Conservation (phyloP, 2,113 vertebrate genomes). For the Cranoglanis bouderius region DNA sequence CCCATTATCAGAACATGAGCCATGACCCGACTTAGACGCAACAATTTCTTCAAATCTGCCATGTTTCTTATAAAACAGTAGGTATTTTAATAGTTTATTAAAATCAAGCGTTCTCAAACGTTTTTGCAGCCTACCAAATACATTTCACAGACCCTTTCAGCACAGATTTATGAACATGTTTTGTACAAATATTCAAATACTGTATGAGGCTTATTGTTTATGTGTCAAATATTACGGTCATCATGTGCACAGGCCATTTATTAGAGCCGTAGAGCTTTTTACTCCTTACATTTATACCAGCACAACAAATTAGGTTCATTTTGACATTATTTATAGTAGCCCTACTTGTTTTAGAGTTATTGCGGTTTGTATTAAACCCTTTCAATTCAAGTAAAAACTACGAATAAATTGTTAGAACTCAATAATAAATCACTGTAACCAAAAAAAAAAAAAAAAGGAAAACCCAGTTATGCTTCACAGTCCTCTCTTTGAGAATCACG, state of each 20-base stretch:
- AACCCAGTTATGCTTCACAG: neutral
- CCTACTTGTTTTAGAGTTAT: neutral
- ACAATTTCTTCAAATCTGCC: neutral
- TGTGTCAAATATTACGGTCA: neutral
- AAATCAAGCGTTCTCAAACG: neutral
- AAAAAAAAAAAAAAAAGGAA: neutral
- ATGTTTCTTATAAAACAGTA: neutral
- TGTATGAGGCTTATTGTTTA: neutral
- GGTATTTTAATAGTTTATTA: neutral
- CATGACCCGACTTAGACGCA: too few species aligned
- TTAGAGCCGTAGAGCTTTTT: neutral
- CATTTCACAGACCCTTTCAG: neutral
- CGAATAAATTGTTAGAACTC: neutral
- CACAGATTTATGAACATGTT: neutral
- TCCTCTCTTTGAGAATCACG: neutral
- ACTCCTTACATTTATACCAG: neutral
- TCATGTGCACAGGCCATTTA: neutral
- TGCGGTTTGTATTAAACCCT: neutral
- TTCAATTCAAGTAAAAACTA: neutral
- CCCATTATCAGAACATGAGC: slow-evolving; percentile 24
- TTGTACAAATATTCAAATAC: neutral
- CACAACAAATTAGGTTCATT: neutral
- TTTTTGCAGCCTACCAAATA: neutral
- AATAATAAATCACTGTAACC: neutral
- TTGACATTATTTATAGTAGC: neutral